Base-by-base conservation (phyloP, 2,113 vertebrate genomes). In the Tupaia chinensis region DNA sequence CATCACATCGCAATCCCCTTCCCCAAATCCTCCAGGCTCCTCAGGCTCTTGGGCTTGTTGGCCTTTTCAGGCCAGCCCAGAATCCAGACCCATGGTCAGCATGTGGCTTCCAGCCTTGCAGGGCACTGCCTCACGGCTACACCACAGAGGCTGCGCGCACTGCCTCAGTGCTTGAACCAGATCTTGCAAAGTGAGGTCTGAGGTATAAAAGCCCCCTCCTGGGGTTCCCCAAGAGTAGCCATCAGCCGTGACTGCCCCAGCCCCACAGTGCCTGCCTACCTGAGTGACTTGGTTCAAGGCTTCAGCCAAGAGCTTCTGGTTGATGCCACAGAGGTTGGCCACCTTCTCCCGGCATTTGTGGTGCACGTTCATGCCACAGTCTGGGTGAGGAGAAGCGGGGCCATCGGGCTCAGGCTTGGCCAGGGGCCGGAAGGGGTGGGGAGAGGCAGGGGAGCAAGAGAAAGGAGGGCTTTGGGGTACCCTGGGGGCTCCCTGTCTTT, bases 341-440 rank as follows among this genome's bases (percentile, higher is more conserved):
- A 99, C 99, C 98, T 99, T 99, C 84, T 97, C 99, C 98, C 99
- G 99, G 98, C 99, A 99, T 98, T 99, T 99, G 93, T 99, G 99
- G 95, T 99, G 99, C 27, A 99, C 99, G 0, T 99, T 99, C 99
- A 99, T 99, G 94, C 97, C 98, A 93, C 99, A 99, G 77, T 99
- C 99, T 99, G 96, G 1, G 70, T 23, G 54, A 94, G 13, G 44
- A 88, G 63, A 93, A 83, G 86, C 2, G 9, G 80, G n/a, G 11
- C 13, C 19, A n/a, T 86, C 13, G 68, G 29, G 19, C 29, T 72
- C 3, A 23, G 81, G 69, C 60, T 82, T 58, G 9, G 23, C 25
- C 13, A 27, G n/a, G 34, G 29, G 44, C 29, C 63, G 32, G 29
- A 12, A 78, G 13, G 22, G 13, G 22, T 0, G 0, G 14, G n/a